These are phyloP conservation scores for Cryptomyrus ogoouensis DNA, from an alignment of 2,113 vertebrate genomes.

Conservation along the genomic window DNA sequence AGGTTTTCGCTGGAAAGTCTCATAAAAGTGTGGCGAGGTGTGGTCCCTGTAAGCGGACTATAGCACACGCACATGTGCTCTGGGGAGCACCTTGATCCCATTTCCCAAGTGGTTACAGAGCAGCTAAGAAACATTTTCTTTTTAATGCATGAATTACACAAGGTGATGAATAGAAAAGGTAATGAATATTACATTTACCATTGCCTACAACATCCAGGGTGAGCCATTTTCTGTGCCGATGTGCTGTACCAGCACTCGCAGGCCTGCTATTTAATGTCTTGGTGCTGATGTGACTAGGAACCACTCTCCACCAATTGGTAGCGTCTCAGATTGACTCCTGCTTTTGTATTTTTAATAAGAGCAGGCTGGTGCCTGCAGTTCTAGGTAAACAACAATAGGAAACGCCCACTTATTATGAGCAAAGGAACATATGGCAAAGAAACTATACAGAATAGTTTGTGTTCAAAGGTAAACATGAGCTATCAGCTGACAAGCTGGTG, in stretches of 20 bases:
- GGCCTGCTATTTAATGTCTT: not conserved
- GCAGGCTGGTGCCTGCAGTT: not conserved
- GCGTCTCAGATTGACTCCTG: not conserved
- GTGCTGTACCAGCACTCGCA: not conserved
- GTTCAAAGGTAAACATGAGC: not conserved
- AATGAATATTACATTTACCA: not conserved
- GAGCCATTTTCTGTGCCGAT: no score
- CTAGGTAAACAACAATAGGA: slow-evolving; percentile 5
- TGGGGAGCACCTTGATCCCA: not conserved
- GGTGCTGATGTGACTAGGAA: not conserved
- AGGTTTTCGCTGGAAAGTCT: not conserved
- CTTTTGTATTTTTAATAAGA: not conserved
- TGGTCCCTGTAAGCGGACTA: not conserved
- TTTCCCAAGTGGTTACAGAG: not conserved
- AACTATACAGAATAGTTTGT: not conserved
- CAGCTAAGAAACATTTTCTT: not conserved
- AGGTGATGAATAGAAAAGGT: not conserved
- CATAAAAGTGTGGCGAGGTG: not conserved
- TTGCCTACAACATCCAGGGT: not conserved
- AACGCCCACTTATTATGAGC: not conserved
- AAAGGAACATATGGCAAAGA: not conserved
- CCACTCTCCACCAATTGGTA: not conserved
- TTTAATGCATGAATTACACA: not conserved
- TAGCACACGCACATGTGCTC: not conserved
- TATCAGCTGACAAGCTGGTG: not conserved